Percentiles rank a stretch among this genome's conserved stretches.
Evolutionary conservation across 2,888 invertebrate genomes (phyloP).

Genomic region (Tanypteryx hageni): DNA sequence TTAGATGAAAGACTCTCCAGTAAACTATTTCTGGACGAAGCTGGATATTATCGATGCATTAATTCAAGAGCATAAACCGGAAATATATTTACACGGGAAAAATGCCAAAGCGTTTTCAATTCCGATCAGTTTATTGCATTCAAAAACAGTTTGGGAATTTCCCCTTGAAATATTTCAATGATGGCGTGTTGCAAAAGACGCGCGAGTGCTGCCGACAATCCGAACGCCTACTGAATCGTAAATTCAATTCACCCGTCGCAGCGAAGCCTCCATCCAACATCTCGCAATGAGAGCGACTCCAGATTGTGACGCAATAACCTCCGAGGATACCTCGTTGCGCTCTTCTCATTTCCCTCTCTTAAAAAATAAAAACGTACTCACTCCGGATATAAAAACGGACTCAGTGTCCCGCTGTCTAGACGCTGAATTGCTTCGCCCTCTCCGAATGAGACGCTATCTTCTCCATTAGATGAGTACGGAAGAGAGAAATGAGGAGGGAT

Average conservation of each 20-base stretch:
- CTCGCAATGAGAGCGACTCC: background rate
- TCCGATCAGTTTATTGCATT: too few species aligned
- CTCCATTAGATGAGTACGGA: too few species aligned
- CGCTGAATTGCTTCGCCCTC: background rate
- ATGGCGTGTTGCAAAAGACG: background rate
- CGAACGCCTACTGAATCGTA: background rate
- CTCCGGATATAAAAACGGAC: background rate
- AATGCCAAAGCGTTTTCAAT: too few species aligned
- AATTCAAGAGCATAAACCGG: too few species aligned
- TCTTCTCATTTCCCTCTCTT: background rate
- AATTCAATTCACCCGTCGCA: background rate
- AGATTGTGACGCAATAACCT: background rate
- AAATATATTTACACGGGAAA: too few species aligned
- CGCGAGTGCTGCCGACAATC: background rate
- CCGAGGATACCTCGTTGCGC: background rate
- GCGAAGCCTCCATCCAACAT: background rate
- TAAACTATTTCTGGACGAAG: too few species aligned
- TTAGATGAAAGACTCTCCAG: too few species aligned
- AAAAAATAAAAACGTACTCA: background rate
- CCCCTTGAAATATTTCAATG: too few species aligned
- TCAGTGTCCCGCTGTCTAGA: slow-evolving; percentile 31
- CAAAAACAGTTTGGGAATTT: too few species aligned
- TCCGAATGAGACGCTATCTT: background rate
- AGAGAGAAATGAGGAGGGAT: too few species aligned
- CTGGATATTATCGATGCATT: too few species aligned